Evolutionary conservation across 2,888 invertebrate species (phyloP).

Genomic region (Hydraecia micacea): DNA sequence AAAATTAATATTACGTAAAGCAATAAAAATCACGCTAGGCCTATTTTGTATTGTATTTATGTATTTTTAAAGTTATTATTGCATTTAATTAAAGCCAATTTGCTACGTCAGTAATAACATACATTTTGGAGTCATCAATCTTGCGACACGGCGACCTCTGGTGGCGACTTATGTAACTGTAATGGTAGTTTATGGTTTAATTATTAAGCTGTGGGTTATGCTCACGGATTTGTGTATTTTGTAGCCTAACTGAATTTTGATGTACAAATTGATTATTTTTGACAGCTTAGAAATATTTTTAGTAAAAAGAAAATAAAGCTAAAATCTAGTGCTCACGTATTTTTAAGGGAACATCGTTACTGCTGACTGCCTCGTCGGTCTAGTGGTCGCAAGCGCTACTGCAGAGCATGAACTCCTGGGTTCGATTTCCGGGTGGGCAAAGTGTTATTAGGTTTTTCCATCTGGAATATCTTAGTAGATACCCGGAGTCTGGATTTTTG

Average conservation of each 20-base stretch:
- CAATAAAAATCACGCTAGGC: constrained; percentile 11
- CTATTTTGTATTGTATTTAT: constrained; percentile 24
- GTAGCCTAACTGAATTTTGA: too few species aligned
- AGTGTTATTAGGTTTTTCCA: not conserved
- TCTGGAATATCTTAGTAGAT: not conserved
- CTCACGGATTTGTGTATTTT: constrained; percentile 8
- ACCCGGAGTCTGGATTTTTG: not conserved
- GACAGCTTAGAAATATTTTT: not conserved
- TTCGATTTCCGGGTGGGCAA: not conserved
- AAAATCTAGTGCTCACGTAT: not conserved
- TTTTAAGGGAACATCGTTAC: not conserved
- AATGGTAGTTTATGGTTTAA: constrained; percentile 18
- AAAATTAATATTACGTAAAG: constrained; percentile 16
- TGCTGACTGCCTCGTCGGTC: not conserved
- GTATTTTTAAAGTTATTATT: constrained; percentile 9
- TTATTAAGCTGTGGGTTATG: not conserved
- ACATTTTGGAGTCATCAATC: constrained; percentile 5
- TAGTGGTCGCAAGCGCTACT: not conserved
- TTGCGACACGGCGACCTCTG: constrained; percentile 36
- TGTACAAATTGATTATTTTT: not conserved
- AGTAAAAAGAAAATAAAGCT: not conserved
- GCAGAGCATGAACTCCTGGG: not conserved
- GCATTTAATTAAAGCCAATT: constrained; percentile 28
- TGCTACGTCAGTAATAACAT: not conserved
- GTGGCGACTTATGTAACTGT: constrained; percentile 36